Evolutionary conservation across 2,113 vertebrate genomes (phyloP).

Genomic region (Forbesichthys papilliferus): DNA sequence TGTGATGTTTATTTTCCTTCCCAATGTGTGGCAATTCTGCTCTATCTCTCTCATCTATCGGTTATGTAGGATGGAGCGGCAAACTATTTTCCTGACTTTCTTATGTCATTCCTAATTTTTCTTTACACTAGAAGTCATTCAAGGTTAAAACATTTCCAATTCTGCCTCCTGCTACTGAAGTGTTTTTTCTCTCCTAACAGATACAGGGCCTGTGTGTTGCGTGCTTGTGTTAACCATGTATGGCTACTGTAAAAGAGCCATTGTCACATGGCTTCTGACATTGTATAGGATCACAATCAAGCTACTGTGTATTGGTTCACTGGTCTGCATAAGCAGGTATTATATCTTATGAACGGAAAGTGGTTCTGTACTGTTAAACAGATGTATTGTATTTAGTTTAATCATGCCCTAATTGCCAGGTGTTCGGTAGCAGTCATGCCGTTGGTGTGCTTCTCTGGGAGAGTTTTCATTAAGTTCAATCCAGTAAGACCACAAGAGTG

Average conservation of each 20-base stretch:
- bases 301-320: neutral
- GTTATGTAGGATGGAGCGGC: conserved; percentile 14
- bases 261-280: conserved; percentile 22
- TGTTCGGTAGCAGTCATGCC: conserved; percentile 3
- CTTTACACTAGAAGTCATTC: conserved; percentile 41
- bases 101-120: neutral
- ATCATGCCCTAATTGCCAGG: neutral
- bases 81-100: conserved; percentile 15
- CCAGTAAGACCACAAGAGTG: conserved; percentile 21
- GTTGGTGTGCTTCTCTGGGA: conserved; percentile 13
- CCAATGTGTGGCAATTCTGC: conserved; percentile 5
- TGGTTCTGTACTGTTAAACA: neutral
- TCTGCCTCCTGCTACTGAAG: conserved; percentile 24
- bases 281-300: neutral
- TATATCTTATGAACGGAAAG: neutral
- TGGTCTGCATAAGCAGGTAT: neutral
- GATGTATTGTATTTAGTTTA: neutral
- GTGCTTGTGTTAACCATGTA: conserved; percentile 35
- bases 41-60: conserved; percentile 8
- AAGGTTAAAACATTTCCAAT: conserved; percentile 50
- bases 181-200: conserved; percentile 34
- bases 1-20: conserved; percentile 29
- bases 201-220: conserved; percentile 22
- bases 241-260: conserved; percentile 3
- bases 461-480: conserved; percentile 31